A percentile compares a stretch with the other conserved stretches of the same genome.
Evolutionary conservation across 2,888 invertebrate genomes (phyloP).

Genomic region (Drepana falcataria): DNA sequence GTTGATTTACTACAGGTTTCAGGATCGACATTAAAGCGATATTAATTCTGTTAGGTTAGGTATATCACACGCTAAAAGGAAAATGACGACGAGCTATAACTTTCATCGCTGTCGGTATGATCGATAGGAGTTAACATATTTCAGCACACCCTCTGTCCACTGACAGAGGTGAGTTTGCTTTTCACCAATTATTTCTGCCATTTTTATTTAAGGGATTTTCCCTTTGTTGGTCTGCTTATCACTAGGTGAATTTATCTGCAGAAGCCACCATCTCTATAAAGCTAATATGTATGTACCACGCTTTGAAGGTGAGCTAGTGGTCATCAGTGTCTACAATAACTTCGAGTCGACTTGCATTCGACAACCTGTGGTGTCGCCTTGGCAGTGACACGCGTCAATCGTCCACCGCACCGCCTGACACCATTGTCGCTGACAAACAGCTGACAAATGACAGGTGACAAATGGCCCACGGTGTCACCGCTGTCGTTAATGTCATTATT

Average conservation of each 20-base stretch:
- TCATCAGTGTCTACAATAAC: neutral
- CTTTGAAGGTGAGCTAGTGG: neutral
- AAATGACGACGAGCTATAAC: neutral
- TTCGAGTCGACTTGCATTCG: constrained; percentile 9
- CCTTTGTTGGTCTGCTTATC: no score
- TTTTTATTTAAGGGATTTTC: no score
- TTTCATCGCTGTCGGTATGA: neutral
- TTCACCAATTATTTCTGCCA: no score
- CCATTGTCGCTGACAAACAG: constrained; percentile 59
- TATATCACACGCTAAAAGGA: constrained; percentile 1
- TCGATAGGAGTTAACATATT: neutral
- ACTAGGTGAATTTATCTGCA: no score
- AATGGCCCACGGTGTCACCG: constrained; percentile 44
- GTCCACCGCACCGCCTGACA: constrained; percentile 56
- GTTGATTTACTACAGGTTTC: constrained; percentile 28
- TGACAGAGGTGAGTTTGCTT: neutral
- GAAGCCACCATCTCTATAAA: no score
- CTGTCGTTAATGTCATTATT: constrained; percentile 55
- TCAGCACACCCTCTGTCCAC: neutral
- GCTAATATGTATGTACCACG: no score
- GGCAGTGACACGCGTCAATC: constrained; percentile 59
- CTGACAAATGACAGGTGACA: constrained; percentile 62
- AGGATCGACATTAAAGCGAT: constrained; percentile 7
- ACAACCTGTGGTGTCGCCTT: constrained; percentile 13
- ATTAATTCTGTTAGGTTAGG: neutral